Evolutionary conservation across 2,113 vertebrate genomes (phyloP).

Genomic region (Ondatra zibethicus): DNA sequence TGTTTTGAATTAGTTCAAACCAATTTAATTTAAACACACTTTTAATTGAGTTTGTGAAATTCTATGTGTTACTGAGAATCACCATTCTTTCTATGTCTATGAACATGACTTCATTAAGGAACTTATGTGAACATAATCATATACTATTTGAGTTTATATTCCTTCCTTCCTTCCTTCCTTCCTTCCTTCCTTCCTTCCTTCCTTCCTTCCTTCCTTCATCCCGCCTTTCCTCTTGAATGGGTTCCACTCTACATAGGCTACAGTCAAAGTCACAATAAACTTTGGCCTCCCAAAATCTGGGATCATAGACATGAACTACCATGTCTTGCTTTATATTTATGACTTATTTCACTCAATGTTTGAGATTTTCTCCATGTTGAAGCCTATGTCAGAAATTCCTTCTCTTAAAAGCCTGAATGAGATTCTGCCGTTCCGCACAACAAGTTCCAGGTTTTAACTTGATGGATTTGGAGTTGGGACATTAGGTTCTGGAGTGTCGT

Average conservation of each 20-base stretch:
- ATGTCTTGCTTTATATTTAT: not conserved
- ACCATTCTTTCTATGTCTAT: not conserved
- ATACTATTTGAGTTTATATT: not conserved
- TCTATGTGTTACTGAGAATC: not conserved
- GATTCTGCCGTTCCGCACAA: not conserved
- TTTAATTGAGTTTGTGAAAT: not conserved
- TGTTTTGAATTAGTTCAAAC: not conserved
- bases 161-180: not conserved
- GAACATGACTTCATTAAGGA: not conserved
- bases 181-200: not conserved
- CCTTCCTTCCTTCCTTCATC: not conserved
- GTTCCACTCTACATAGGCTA: not conserved
- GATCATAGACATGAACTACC: not conserved
- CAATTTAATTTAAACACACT: not conserved
- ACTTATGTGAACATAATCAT: not conserved
- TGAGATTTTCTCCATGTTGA: not conserved
- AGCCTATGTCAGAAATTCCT: not conserved
- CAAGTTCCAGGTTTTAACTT: not conserved
- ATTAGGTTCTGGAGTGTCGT: not conserved
- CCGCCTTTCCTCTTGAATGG: no score
- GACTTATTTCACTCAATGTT: not conserved
- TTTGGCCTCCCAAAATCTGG: not conserved
- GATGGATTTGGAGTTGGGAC: not conserved
- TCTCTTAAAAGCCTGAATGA: not conserved
- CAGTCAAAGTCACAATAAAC: not conserved